These are phyloP conservation scores for Eciton burchellii DNA, from an alignment of 1,140 invertebrate species.

Conservation along the genomic window DNA sequence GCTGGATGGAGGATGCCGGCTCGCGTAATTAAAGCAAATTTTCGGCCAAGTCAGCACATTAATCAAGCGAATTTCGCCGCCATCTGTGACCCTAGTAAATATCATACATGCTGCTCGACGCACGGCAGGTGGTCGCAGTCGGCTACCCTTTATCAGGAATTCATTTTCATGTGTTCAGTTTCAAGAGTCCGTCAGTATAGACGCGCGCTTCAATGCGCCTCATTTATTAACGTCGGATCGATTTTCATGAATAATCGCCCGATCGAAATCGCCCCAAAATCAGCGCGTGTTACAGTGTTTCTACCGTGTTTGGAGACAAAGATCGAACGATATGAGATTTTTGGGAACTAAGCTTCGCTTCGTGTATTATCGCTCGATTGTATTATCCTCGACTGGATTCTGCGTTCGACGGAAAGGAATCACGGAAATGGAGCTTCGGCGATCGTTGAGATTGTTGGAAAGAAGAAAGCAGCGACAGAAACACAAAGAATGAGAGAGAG, in stretches of 20 bases:
- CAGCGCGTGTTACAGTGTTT: background rate
- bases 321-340: background rate
- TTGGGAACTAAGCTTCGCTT: background rate
- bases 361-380: too few relatives aligned
- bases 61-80: slow-evolving; percentile 64
- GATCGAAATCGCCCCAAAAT: slow-evolving; percentile 12
- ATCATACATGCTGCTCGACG: slow-evolving; percentile 44
- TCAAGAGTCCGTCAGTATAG: too few relatives aligned
- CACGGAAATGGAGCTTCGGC: background rate
- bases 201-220: background rate
- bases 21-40: slow-evolving; percentile 62
- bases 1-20: slow-evolving; percentile 46
- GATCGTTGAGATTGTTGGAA: slow-evolving; percentile 32
- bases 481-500: background rate
- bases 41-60: slow-evolving; percentile 65
- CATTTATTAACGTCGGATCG: background rate
- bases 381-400: too few relatives aligned
- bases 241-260: background rate
- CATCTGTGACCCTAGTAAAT: slow-evolving; percentile 63
- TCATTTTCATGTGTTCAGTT: slow-evolving; percentile 27
- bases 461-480: slow-evolving; percentile 30
- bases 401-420: slow-evolving; percentile 42
- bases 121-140: slow-evolving; percentile 63
- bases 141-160: slow-evolving; percentile 45
- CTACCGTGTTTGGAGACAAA: background rate